Evolutionary conservation across 2,888 invertebrate species (phyloP), one percentile per base, ranked within the genome.

Genomic region (Aphodius sticticus): DNA sequence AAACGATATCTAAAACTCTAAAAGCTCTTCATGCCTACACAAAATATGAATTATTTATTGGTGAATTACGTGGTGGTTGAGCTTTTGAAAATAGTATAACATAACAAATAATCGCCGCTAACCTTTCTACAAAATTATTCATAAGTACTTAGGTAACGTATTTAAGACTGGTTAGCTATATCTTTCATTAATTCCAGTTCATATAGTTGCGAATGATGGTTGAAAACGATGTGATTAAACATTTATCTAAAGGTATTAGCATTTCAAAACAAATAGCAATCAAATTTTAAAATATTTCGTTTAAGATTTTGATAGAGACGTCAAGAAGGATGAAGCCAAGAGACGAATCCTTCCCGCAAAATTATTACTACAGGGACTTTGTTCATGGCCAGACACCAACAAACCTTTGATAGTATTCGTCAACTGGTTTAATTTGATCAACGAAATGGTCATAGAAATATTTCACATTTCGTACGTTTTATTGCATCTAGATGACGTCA

Each of bases 351-450:
- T 77, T 9, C 69, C 77, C 5, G 74, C 79, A 16, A 81, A 81
- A 79, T 77, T 78, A 76, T 69, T 81, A 1, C 76, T 81, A 6
- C 78, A 81, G 70, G 74, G 77, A 5, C 76, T 81, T 16, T 37
- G 77, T 9, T 76, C 77, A 15, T 81, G 81, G 81, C 81, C 81
- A 12, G 81, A 81, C 69, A 79, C 77, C 9, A 70, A 77, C 53
- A 76, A 12, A 7, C 69, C 53, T 70, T 53, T 16, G 36, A 77
- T 77, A 0, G 35, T 15, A 12, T 74, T 77, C 16, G 76, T 79
- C 12, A 81, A 81, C 36, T 78, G 76, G 72, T 16, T 79, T 16
- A 75, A 76, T 35, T 78, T 81, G 16, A 16, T 81, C 14, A 81
- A 81, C 77, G 16, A 77, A n/a, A 36, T 81, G 9, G 16, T 78